A percentile compares a stretch with the other conserved stretches of the same genome.
These are phyloP conservation scores for Erannis defoliaria DNA, from an alignment of 2,888 invertebrate genomes.

Conservation along the genomic window DNA sequence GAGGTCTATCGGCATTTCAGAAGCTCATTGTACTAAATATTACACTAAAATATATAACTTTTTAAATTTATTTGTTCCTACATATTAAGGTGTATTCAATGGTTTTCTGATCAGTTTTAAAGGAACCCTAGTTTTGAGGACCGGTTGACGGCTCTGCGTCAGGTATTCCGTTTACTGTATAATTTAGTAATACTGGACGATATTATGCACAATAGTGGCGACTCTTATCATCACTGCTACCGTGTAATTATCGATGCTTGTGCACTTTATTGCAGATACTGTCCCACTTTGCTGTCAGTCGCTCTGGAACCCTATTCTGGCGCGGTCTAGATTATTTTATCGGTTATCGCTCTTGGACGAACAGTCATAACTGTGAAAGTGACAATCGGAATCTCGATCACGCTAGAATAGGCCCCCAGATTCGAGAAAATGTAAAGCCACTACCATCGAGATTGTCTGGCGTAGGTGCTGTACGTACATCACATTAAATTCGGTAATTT, in stretches of 20 bases:
- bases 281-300: slow-evolving; percentile 38
- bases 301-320: too few species aligned
- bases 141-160: slow-evolving; percentile 53
- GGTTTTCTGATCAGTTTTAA: not conserved
- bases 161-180: slow-evolving; percentile 59
- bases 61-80: too few species aligned
- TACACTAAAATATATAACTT: too few species aligned
- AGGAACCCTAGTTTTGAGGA: slow-evolving; percentile 44
- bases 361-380: too few species aligned
- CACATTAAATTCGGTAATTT: not conserved
- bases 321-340: too few species aligned
- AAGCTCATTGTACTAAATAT: too few species aligned
- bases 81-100: too few species aligned
- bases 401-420: not conserved
- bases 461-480: not conserved
- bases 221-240: slow-evolving; percentile 73
- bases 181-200: slow-evolving; percentile 78
- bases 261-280: slow-evolving; percentile 59
- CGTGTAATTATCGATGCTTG: slow-evolving; percentile 75
- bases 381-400: too few species aligned
- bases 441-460: slow-evolving; percentile 31
- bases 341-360: too few species aligned
- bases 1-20: too few species aligned
- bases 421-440: slow-evolving; percentile 66
- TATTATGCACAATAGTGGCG: slow-evolving; percentile 81